Percentiles rank a stretch among this genome's conserved stretches.
phyloP scores from a whole-genome alignment of 2,797 vertebrate species.

The Dipus sagitta region DNA sequence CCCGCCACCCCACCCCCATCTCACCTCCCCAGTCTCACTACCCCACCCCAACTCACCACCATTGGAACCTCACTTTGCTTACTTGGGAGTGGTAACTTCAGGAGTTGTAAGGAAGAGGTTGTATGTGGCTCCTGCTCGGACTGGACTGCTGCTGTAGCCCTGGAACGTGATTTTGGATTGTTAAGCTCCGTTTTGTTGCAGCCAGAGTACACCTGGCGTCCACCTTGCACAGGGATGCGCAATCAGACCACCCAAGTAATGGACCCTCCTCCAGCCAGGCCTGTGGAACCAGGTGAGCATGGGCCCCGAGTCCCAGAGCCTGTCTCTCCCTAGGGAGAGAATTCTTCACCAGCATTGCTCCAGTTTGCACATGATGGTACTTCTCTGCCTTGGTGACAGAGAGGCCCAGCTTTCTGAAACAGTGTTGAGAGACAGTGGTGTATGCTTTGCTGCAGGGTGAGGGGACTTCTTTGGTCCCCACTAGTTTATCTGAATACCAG shows the following conservation, averaged over 20 bases:
- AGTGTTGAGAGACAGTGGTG: neutral
- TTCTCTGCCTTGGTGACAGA: neutral
- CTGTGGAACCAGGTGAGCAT: slow-evolving; percentile 93
- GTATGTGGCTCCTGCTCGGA: neutral
- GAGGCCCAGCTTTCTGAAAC: neutral
- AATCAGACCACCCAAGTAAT: slow-evolving; percentile 91
- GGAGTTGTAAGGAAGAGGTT: neutral
- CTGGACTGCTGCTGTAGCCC: neutral
- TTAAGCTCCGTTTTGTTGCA: slow-evolving; percentile 62
- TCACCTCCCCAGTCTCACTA: neutral
- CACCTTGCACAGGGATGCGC: slow-evolving; percentile 91
- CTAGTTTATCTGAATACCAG: neutral
- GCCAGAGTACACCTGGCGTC: slow-evolving; percentile 94
- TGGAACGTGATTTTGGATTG: neutral
- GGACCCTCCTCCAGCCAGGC: slow-evolving; percentile 87
- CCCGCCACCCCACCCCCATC: too few species aligned
- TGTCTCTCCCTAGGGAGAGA: fast-evolving
- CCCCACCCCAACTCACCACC: too few species aligned
- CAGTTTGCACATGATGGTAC: neutral
- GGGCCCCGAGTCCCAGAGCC: fast-evolving
- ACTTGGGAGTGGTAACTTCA: neutral
- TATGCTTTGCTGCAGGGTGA: neutral
- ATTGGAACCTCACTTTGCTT: neutral
- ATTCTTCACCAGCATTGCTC: too few species aligned
- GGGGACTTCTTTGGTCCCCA: neutral